Base-by-base conservation (phyloP, 37 sponge, comb jelly and placozoan genomes). In the Spongilla lacustris region DNA sequence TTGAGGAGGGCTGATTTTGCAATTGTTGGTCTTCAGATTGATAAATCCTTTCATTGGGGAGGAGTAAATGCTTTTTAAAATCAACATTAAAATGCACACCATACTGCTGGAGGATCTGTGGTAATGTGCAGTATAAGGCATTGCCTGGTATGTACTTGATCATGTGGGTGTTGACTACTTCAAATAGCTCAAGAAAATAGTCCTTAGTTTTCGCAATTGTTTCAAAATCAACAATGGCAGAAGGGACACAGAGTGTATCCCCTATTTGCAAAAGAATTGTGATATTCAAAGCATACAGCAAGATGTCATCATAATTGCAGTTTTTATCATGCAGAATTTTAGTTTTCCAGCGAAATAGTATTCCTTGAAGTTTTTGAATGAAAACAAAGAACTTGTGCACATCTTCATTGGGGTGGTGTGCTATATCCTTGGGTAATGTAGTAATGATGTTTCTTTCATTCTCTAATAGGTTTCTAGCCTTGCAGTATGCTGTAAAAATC, bases 401-500 rank as follows among this genome's bases (percentile, higher is more conserved):
- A 27, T 75, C 90, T 19, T 73, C 66, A 66, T 50, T 49, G 26
- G 1, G 77, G 72, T 46, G 21, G 26, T 17, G 36, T n/a, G 0
- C 23, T 68, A 50, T 78, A 75, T 30, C 22, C 24, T n/a, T n/a
- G n/a, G n/a, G n/a, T n/a, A n/a, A n/a, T n/a, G n/a, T n/a, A n/a
- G n/a, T n/a, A n/a, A n/a, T n/a, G n/a, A n/a, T n/a, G n/a, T n/a
- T n/a, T n/a, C n/a, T n/a, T n/a, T n/a, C n/a, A n/a, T n/a, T n/a
- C n/a, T n/a, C n/a, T n/a, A n/a, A n/a, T n/a, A n/a, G n/a, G n/a
- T n/a, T n/a, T n/a, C n/a, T n/a, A n/a, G n/a, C n/a, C 29, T 71
- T 19, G 46, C 75, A 79, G 80, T 83, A 89, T 19, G 73, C 73
- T 6, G 68, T 66, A 46, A 79, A 89, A 66, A 89, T 89, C 0